Base-by-base conservation (phyloP, 2,113 vertebrate species). In the Festucalex cinctus region DNA sequence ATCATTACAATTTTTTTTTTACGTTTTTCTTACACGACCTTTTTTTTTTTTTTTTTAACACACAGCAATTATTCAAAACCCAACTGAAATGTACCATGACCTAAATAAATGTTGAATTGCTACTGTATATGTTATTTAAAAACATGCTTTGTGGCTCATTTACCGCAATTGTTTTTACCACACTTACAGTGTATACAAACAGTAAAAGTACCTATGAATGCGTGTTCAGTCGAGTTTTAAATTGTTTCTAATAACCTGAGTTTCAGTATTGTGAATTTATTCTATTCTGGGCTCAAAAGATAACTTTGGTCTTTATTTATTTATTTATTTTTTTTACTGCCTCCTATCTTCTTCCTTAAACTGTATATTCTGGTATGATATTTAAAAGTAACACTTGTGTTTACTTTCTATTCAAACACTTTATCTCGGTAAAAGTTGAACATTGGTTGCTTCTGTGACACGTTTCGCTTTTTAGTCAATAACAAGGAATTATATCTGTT, bases 201-300 rank as follows among this genome's bases (percentile, higher is more conserved):
- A 28, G 56, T 48, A n/a, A 39, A 37, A 63, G 41, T 56, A 62
- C 56, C 22, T 24, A 14, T 36, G 58, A 46, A 59, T 56, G 59
- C 68, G 36, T 26, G 54, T 56, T 26, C 24, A 14, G 22, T 56
- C 10, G 13, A 56, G 13, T 56, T 51, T 56, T 65, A 74, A 77
- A 74, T 80, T 80, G 77, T 75, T 81, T 71, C 69, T 69, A 22
- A 65, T 54, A 24, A 62, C n/a, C 58, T 69, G 2, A 12, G 1
- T 54, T 54, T 26, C 2, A 4, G 22, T 26, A 54, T 54, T 54
- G 0, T 2, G 22, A 26, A 26, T 54, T 53, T 66, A n/a, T 53
- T 54, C 9, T 13, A 41, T 9, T 13, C 37, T 17, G n/a, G n/a
- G 59, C 61, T 32, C 20, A 19, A 46, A 51, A 22, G 70, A 43